These are phyloP conservation scores for Melanaphis sacchari DNA, from an alignment of 1,140 invertebrate genomes.

Conservation along the genomic window DNA sequence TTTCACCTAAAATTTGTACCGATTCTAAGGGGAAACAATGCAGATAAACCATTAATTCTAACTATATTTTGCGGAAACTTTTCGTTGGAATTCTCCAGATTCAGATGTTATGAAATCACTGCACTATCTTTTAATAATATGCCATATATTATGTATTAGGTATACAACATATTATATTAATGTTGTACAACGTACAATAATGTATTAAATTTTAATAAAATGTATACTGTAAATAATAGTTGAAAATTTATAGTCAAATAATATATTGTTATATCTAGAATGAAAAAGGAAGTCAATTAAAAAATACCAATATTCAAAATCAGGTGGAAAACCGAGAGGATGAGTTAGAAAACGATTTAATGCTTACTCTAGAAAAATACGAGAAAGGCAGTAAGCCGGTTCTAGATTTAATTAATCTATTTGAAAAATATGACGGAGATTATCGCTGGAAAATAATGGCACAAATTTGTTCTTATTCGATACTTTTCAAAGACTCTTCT, in stretches of 20 bases:
- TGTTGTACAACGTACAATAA: not conserved
- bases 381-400: not conserved
- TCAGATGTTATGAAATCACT: not conserved
- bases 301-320: not conserved
- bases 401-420: not conserved
- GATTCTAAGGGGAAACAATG: not conserved
- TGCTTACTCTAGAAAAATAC: not conserved
- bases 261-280: not conserved
- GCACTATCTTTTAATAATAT: too few species aligned
- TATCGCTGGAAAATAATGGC: slow-evolving; percentile 22
- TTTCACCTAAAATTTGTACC: not conserved
- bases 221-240: too few species aligned
- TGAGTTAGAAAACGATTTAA: slow-evolving; percentile 9
- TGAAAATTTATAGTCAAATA: not conserved
- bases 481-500: not conserved
- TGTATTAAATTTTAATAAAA: not conserved
- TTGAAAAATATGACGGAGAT: not conserved
- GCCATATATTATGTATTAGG: too few species aligned
- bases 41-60: not conserved
- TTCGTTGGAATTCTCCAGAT: too few species aligned
- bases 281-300: not conserved
- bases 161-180: not conserved
- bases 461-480: slow-evolving; percentile 46
- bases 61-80: not conserved
- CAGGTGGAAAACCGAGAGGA: not conserved